Conservation (phyloP, 2,113 vertebrate species). For the Trachemys scripta region DNA sequence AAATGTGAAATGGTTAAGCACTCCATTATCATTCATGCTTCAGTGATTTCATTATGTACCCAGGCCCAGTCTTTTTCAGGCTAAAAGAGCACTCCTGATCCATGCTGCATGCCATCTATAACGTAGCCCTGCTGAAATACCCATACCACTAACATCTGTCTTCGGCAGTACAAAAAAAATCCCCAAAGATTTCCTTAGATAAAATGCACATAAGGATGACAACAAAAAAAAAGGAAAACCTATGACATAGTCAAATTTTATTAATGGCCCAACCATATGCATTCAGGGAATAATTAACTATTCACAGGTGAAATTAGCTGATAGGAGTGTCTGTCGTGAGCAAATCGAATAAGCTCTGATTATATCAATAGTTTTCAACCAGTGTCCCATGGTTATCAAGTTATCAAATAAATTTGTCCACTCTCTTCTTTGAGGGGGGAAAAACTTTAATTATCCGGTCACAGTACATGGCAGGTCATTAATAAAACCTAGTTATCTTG, state of each 20-base stretch:
- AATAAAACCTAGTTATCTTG: slow-evolving; percentile 98
- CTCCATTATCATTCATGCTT: slow-evolving; percentile 63
- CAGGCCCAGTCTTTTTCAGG: slow-evolving; percentile 56
- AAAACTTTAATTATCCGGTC: slow-evolving; percentile 96
- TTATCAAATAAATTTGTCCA: slow-evolving; percentile 97
- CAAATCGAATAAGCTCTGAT: slow-evolving; percentile 93
- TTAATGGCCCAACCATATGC: slow-evolving; percentile 94
- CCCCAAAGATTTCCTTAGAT: slow-evolving; percentile 78
- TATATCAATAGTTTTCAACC: slow-evolving; percentile 90
- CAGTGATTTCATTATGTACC: slow-evolving; percentile 63
- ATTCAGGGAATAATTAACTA: slow-evolving; percentile 94
- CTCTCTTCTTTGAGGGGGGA: slow-evolving; percentile 85
- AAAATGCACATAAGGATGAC: slow-evolving; percentile 77
- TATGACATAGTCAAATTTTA: slow-evolving; percentile 92
- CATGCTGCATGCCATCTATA: slow-evolving; percentile 65
- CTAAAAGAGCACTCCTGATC: slow-evolving; percentile 68
- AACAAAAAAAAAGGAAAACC: slow-evolving; percentile 81
- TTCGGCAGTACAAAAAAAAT: slow-evolving; percentile 54
- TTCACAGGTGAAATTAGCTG: slow-evolving; percentile 98
- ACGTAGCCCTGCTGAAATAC: slow-evolving; percentile 57
- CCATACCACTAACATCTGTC: slow-evolving; percentile 72
- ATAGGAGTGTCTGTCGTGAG: slow-evolving; percentile 88
- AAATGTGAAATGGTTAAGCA: slow-evolving; percentile 26
- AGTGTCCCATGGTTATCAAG: slow-evolving; percentile 95
- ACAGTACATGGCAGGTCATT: slow-evolving; percentile 96